Conservation (phyloP, 2,113 vertebrate species). For the Trematomus loennbergii region DNA sequence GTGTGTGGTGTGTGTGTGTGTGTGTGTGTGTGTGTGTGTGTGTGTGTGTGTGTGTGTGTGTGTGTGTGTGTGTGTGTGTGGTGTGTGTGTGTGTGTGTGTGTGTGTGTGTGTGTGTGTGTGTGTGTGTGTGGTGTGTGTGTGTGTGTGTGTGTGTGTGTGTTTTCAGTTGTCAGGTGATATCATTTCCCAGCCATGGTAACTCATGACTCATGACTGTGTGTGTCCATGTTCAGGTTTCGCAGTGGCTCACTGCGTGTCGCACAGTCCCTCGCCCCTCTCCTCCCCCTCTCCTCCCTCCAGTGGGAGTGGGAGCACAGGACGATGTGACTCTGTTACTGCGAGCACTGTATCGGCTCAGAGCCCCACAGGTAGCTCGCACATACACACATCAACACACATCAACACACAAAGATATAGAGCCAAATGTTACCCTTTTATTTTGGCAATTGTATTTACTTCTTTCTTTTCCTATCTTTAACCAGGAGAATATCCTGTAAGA, state of each 20-base stretch:
- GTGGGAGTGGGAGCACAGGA: slow-evolving; percentile 88
- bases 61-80: too few species aligned
- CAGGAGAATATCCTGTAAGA: neutral
- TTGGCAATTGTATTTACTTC: too few species aligned
- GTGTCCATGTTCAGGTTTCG: slow-evolving; percentile 87
- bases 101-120: too few species aligned
- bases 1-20: too few species aligned
- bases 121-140: too few species aligned
- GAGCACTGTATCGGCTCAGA: slow-evolving; percentile 88
- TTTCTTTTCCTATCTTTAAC: too few species aligned
- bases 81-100: too few species aligned
- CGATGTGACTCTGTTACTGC: slow-evolving; percentile 88
- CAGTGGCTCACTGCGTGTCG: slow-evolving; percentile 93
- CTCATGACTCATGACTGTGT: slow-evolving; percentile 10
- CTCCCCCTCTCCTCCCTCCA: slow-evolving; percentile 89
- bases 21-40: too few species aligned
- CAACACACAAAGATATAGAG: neutral
- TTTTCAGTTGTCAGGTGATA: neutral
- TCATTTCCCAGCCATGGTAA: neutral
- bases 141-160: too few species aligned
- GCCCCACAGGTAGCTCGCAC: slow-evolving; percentile 87
- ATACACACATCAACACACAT: neutral
- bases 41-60: too few species aligned
- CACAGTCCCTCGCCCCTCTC: slow-evolving; percentile 87
- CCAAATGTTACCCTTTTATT: too few species aligned